phyloP scores from a whole-genome alignment of 2,113 vertebrate genomes.

The Anthoscopus minutus region DNA sequence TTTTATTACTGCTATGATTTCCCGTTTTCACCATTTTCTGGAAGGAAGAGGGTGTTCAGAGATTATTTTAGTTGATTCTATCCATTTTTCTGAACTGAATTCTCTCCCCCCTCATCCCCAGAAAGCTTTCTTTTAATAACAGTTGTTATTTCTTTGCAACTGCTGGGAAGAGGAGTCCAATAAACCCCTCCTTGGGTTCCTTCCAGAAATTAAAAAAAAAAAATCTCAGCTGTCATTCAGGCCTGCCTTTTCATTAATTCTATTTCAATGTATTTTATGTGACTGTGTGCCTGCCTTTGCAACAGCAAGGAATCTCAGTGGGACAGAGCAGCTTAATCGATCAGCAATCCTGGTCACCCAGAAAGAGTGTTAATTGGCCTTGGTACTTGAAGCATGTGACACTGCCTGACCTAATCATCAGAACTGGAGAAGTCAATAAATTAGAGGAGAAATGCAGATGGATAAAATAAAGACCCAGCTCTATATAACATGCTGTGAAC shows the following conservation, averaged over 20 bases:
- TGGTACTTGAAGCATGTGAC: conserved; percentile 43
- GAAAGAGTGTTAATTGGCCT: conserved; percentile 65
- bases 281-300: background rate
- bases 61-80: background rate
- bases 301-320: conserved; percentile 53
- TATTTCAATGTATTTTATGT: conserved; percentile 30
- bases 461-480: background rate
- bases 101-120: background rate
- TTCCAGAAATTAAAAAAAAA: conserved; percentile 33
- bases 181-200: conserved; percentile 3
- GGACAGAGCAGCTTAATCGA: conserved; percentile 52
- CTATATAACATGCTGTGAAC: background rate
- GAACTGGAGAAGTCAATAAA: conserved; percentile 49
- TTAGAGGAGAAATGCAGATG: conserved; percentile 39
- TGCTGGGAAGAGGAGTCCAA: background rate
- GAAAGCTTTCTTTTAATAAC: conserved; percentile 32
- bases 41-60: background rate
- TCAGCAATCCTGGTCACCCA: conserved; percentile 45
- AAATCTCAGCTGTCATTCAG: conserved; percentile 29
- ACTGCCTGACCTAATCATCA: conserved; percentile 59
- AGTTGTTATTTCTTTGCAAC: conserved; percentile 49
- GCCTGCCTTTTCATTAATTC: conserved; percentile 58
- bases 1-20: background rate
- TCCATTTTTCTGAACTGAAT: background rate
- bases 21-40: background rate